Evolutionary conservation across 2,888 invertebrate genomes (phyloP), one percentile per base, ranked within the genome.

Genomic region (Drosophila meridiana): DNA sequence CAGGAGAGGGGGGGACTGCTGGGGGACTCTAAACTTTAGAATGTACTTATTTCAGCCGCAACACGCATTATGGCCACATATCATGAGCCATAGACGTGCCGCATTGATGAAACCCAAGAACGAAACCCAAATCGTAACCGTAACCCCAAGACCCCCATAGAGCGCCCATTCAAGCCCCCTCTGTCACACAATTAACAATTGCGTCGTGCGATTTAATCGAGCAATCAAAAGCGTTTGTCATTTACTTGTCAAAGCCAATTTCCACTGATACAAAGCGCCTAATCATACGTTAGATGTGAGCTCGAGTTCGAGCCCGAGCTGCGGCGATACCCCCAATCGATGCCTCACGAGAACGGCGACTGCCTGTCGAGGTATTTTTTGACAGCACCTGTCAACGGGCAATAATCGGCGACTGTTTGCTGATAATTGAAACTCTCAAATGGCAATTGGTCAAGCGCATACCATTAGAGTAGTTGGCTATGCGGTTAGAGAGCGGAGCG

Each of bases 41-140:
- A 88, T 76, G 82, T 85, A 79, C 80, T 78, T 76, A 80, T 87
- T 77, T 73, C 82, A 78, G 76, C 80, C 75, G 69, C 86, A 80
- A 84, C 89, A 80, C 87, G 82, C 83, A 81, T 89, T 82, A 87
- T 73, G 67, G 80, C 88, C 87, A 85, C 86, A 89, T 76, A 85
- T 87, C 80, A 85, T 78, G 76, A 43, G 80, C 57, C 69, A 55
- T 52, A 71, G 75, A 82, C 81, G 81, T 83, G 81, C 75, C 73
- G 69, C 78, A 80, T 66, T 70, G 74, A 81, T 78, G 70, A 59
- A 68, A 79, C 78, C 70, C 13, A 64, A 67, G 63, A 57, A 36
- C 45, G 8, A 52, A 56, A 47, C 47, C 57, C 47, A 69, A 65
- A 42, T 40, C 67, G 59, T 45, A 58, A 43, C 38, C 56, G 48